A percentile compares a stretch with the other conserved stretches of the same genome.
Evolutionary conservation across 2,113 vertebrate genomes (phyloP).

Genomic region (Gobiocypris rarus): DNA sequence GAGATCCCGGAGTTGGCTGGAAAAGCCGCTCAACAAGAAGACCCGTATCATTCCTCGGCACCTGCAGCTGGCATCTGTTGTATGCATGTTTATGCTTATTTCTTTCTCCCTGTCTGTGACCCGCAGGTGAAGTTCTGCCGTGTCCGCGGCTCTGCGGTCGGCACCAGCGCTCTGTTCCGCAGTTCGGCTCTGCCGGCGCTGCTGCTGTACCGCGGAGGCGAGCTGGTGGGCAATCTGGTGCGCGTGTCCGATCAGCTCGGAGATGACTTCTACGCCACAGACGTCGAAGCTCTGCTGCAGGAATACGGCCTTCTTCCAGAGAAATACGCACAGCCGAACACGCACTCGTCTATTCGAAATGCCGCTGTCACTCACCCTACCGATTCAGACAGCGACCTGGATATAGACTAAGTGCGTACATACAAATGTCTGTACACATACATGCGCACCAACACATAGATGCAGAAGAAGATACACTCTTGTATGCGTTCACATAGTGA

Average conservation of each 20-base stretch:
- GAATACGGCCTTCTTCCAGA: constrained; percentile 94
- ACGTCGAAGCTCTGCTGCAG: constrained; percentile 92
- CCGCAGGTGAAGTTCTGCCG: constrained; percentile 87
- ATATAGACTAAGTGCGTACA: constrained; percentile 82
- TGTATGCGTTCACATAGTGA: background rate
- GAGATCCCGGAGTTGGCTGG: too few relatives aligned
- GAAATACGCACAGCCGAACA: constrained; percentile 67
- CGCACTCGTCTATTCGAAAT: constrained; percentile 75
- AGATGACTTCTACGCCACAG: constrained; percentile 96
- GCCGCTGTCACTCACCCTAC: constrained; percentile 78
- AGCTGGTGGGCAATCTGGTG: constrained; percentile 96
- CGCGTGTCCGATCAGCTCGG: constrained; percentile 96
- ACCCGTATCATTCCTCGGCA: too few relatives aligned
- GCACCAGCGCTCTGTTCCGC: constrained; percentile 89
- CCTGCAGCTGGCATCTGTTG: too few relatives aligned
- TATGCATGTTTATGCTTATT: background rate
- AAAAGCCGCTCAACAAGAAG: too few relatives aligned
- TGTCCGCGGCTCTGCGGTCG: constrained; percentile 88
- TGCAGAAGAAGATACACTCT: constrained; percentile 20
- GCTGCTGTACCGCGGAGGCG: constrained; percentile 91
- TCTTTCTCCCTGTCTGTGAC: background rate
- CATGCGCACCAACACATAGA: background rate
- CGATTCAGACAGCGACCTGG: constrained; percentile 92
- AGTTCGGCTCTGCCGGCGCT: constrained; percentile 89
- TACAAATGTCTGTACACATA: background rate